Evolutionary conservation across 2,888 invertebrate genomes (phyloP), one percentile per base, ranked within the genome.

Genomic region (Caenorhabditis imperialis): DNA sequence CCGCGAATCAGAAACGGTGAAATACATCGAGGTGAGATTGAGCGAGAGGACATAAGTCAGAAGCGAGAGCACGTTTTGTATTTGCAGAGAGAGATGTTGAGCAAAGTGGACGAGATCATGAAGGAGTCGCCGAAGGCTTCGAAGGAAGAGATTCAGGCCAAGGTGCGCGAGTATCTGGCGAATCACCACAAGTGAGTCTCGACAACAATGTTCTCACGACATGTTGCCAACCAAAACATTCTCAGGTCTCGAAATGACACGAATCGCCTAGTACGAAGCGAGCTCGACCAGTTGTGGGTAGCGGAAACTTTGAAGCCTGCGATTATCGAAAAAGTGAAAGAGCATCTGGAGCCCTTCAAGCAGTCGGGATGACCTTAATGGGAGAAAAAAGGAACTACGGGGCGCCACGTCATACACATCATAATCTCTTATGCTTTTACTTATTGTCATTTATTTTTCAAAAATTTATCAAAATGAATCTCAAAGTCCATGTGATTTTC

Each of bases 71-170:
- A 35, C 25, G 3, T 16, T 33, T n/a, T 30, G 14, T 30, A 37
- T n/a, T 50, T 60, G 27, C 44, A 74, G 67, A 62, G 57, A 30
- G 69, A 74, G 20, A 47, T 58, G 45, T 16, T 58, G 44, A 47
- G n/a, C 16, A 69, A 57, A 53, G 69, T 74, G 18, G 62, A 74
- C 35, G 30, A 44, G 27, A 61, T 74, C 5, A 25, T 69, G 35
- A 62, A 57, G 42, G 20, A 35, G 10, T 42, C 58, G 2, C 7
- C 23, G n/a, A 62, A 61, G 45, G 18, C 27, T 4, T 42, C 60
- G n/a, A 54, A 40, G 51, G 74, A 74, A n/a, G 69, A 62, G 7
- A 45, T 74, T 7, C 62, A 69, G 37, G 40, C 57, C 33, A 40
- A 57, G 40, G 57, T 74, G 40, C 22, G 61, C 5, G 51, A 47